Base-by-base conservation (phyloP, 2,797 vertebrate species). In the Fistularia tabacaria region DNA sequence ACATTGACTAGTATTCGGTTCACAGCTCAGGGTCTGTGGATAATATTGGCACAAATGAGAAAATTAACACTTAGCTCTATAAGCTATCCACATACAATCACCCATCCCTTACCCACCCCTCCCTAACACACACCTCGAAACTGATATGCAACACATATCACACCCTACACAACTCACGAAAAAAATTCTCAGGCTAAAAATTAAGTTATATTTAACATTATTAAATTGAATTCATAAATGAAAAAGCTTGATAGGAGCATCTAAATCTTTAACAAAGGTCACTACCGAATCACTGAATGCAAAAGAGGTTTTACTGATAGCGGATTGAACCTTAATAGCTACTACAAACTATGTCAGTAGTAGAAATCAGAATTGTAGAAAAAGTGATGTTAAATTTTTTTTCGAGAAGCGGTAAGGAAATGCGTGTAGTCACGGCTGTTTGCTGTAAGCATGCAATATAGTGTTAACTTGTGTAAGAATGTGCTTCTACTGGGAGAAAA, bases 1-100 rank as follows among this genome's bases (percentile, higher is more conserved):
- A 40, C 10, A 40, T 69, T 25, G 25, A 14, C 10, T 38, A 38
- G 49, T 36, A 50, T 77, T 77, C 62, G 73, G 66, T 83, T 86
- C 84, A 87, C 83, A 84, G 83, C 77, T 85, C 76, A 71, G 73
- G 76, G 78, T 88, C 78, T 76, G 81, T 78, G 80, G 76, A 81
- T 62, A 81, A 84, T 70, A 73, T 81, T 85, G 86, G 84, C 85
- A 85, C 85, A 76, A 76, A 81, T 70, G 57, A 82, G 64, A 62
- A 81, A 25, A 73, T 73, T 74, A 79, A 85, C 79, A n/a, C n/a
- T n/a, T n/a, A n/a, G n/a, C n/a, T n/a, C n/a, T 79, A 50, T 71
- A 62, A 7, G 56, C 79, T 71, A 63, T 70, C 73, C 78, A 81
- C 70, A 69, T 56, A 71, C 53, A 58, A 71, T 12, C 25, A 10